These are phyloP conservation scores for Phymanthus crucifer DNA, from an alignment of 92 coral and sea anemone genomes.

Conservation along the genomic window DNA sequence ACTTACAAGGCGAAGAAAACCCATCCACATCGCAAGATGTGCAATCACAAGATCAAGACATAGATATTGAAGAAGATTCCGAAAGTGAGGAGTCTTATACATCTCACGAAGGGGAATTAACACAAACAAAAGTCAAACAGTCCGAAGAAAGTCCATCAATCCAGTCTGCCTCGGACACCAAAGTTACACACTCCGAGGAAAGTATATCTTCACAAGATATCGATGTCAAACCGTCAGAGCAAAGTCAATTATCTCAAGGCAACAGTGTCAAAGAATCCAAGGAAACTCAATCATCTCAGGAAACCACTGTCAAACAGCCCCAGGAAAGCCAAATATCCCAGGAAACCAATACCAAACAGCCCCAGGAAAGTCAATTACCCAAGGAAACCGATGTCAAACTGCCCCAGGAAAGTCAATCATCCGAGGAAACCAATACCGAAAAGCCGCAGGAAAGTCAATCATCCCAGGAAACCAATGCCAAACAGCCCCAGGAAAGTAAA, in stretches of 20 bases:
- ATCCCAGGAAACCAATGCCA: background rate
- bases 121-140: background rate
- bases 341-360: background rate
- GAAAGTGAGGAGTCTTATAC: too few relatives aligned
- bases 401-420: background rate
- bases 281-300: background rate
- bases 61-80: too few relatives aligned
- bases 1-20: too few relatives aligned
- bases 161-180: background rate
- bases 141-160: background rate
- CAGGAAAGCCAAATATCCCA: background rate
- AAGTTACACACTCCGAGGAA: background rate
- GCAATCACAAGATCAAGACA: too few relatives aligned
- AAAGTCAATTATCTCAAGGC: background rate
- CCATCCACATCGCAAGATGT: too few relatives aligned
- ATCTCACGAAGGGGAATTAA: background rate
- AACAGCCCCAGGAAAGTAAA: background rate
- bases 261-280: background rate
- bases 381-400: background rate
- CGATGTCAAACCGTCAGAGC: background rate
- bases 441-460: background rate
- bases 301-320: background rate
- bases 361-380: background rate
- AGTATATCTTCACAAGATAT: background rate
- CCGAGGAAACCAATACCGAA: background rate